Evolutionary conservation across 2,113 vertebrate species (phyloP), one percentile per base, ranked within the genome.

Genomic region (Oncorhynchus mykiss): DNA sequence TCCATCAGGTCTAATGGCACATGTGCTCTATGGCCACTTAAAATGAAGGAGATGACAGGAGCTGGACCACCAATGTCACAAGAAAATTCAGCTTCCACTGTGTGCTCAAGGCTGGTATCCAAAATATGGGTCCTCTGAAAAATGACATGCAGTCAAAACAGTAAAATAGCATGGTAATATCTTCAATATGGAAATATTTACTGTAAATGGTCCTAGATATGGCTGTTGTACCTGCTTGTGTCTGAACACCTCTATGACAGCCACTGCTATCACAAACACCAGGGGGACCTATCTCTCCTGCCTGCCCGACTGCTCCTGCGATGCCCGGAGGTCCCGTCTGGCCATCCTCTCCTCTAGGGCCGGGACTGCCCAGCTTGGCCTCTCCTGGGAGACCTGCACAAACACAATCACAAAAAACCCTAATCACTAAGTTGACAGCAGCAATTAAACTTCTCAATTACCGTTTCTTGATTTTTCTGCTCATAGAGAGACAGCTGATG

Each of bases 231-330:
- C 84, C 81, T 77, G 71, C 65, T 79, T 18, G 51, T 18, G 74
- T 51, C 3, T 60, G 59, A 22, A n/a, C 59, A n/a, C 59, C 59
- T 62, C 59, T 5, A 7, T 91, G 90, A 73, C 96, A 97, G 31
- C 94, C 94, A 72, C 92, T 95, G 85, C 79, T 77, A 79, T 96
- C 94, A 84, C 96, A 96, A 2, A 81, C 84, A 2, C 95, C 96
- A 0, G 93, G 82, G 2, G 90, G 89, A 13, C 95, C 96, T 11
- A 92, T 39, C 78, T 95, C 93, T 20, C 95, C 96, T 3, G 81
- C 82, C 80, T 94, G 93, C 16, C 95, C 95, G 9, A 76, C 78
- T 70, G 77, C 62, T 54, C 95, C 95, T 0, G 92, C 77, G 74
- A 89, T 83, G 3, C 95, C 96, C 2, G 76, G 82, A 34, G 88